Evolutionary conservation across 2,797 vertebrate genomes (phyloP), one percentile per base, ranked within the genome.

Genomic region (Parauchenoglanis ngamensis): DNA sequence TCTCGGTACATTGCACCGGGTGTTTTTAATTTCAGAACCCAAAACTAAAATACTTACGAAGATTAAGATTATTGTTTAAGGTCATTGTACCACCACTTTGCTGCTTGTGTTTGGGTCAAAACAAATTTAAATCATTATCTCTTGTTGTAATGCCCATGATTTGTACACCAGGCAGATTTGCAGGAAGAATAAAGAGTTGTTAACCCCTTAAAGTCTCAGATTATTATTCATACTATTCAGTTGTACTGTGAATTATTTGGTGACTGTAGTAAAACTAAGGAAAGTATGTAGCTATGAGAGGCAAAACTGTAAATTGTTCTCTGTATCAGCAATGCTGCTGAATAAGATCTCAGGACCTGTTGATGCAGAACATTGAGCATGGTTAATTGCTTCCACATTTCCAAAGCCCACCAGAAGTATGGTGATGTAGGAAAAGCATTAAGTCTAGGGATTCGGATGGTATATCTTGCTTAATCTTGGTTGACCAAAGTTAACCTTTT

Each of bases 291-390:
- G 46, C 54, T 17, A 83, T 13, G 21, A 84, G 52, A 54, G 23
- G 19, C 21, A 52, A 2, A 44, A 57, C 7, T 44, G 54, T 59
- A 73, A 73, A 73, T 94, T 92, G 83, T 93, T 12, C 15, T 65
- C 79, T 17, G 92, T 40, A 87, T 94, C 91, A 61, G 85, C 49
- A 90, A 90, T 91, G 83, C 49, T 79, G 85, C 88, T 87, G 86
- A 88, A 86, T 49, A 92, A 93, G 85, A 83, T 93, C 78, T 92
- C 90, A 68, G 92, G 92, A 79, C 92, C 94, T 95, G 92, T 59
- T 82, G 87, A 73, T 82, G 86, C 68, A 88, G 59, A 90, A 90
- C 77, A 87, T 84, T 83, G 72, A 56, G 87, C 87, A 88, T 12
- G 28, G 59, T 76, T 88, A 86, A 88, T 86, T 40, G 67, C 40